Evolutionary conservation across 2,888 invertebrate species (phyloP).

Genomic region (Molorchus minor): DNA sequence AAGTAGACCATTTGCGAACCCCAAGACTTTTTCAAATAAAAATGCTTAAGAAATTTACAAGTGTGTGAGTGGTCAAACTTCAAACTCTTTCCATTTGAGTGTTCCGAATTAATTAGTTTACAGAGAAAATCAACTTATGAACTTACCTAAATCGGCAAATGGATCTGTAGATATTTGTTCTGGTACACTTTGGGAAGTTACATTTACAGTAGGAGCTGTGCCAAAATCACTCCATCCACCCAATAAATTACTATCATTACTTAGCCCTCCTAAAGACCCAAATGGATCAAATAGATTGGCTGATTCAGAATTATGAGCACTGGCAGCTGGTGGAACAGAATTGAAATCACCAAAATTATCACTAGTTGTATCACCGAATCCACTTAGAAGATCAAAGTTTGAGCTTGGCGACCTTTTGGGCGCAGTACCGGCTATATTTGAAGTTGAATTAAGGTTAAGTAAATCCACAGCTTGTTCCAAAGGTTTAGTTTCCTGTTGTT

Average conservation of each 20-base stretch:
- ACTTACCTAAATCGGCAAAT: conserved; percentile 75
- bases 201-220: conserved; percentile 28
- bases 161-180: conserved; percentile 69
- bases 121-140: too few relatives aligned
- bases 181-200: conserved; percentile 8
- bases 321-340: conserved; percentile 22
- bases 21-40: too few relatives aligned
- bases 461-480: conserved; percentile 69
- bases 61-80: too few relatives aligned
- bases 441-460: conserved; percentile 63
- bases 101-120: too few relatives aligned
- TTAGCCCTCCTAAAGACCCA: conserved; percentile 59
- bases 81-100: too few relatives aligned
- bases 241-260: conserved; percentile 53
- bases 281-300: conserved; percentile 73
- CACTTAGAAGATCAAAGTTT: conserved; percentile 71
- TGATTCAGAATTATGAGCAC: conserved; percentile 20
- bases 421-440: conserved; percentile 20
- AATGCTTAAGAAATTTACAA: too few relatives aligned
- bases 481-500: not conserved
- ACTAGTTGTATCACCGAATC: conserved; percentile 55
- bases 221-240: conserved; percentile 52
- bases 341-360: conserved; percentile 55
- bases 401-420: conserved; percentile 56
- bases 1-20: too few relatives aligned